Evolutionary conservation across 2,797 vertebrate genomes (phyloP).

Genomic region (Esox lucius): DNA sequence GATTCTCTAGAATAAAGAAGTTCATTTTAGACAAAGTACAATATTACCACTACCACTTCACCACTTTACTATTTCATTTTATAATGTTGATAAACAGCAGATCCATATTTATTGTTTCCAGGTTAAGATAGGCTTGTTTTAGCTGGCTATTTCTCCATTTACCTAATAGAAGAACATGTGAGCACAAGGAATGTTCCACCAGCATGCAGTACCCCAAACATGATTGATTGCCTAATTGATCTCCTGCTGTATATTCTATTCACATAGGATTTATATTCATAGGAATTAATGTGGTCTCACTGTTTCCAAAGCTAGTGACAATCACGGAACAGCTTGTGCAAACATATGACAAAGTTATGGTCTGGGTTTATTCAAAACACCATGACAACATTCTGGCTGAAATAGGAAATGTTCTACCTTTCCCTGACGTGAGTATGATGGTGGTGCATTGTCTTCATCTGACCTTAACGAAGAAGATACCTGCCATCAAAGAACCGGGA

Average conservation of each 20-base stretch:
- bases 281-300: not conserved
- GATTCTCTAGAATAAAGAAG: constrained; percentile 69
- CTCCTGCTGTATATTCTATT: not conserved
- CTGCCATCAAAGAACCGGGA: constrained; percentile 50
- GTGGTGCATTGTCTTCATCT: constrained; percentile 42
- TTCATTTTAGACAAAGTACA: constrained; percentile 54
- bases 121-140: no score
- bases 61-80: not conserved
- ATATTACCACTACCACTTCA: not conserved
- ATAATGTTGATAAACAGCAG: not conserved
- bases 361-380: constrained; percentile 29
- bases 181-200: not conserved
- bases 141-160: not conserved
- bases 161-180: not conserved
- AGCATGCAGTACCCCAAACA: not conserved
- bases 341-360: constrained; percentile 12
- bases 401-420: constrained; percentile 32
- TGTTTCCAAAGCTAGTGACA: not conserved
- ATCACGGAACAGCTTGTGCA: not conserved
- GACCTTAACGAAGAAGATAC: constrained; percentile 66
- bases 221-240: not conserved
- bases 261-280: not conserved
- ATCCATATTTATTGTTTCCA: no score
- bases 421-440: constrained; percentile 26
- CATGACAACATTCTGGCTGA: constrained; percentile 30